These are phyloP conservation scores for Anneissia japonica DNA, from an alignment of 35 echinoderm and acorn worm genomes.

Conservation along the genomic window DNA sequence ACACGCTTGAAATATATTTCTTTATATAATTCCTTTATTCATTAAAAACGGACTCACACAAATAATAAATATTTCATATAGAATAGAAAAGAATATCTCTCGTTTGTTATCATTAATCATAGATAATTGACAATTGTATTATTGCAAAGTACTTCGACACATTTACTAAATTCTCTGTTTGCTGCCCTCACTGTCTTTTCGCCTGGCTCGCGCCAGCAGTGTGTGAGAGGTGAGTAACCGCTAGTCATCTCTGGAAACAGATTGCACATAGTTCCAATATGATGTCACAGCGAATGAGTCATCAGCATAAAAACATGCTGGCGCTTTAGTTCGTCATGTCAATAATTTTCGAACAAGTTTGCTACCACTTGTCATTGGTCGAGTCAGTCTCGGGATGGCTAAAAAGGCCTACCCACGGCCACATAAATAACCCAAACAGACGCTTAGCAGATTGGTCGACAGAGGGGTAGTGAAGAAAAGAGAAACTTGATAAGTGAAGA, in stretches of 20 bases:
- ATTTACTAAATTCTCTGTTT: background rate
- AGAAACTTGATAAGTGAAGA: background rate
- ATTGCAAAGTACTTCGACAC: too few relatives aligned
- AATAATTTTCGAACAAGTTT: background rate
- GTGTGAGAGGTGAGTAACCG: background rate
- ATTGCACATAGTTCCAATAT: background rate
- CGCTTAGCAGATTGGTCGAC: background rate
- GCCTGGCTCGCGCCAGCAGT: background rate
- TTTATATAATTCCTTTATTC: too few relatives aligned
- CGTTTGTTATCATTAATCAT: too few relatives aligned
- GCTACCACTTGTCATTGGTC: background rate
- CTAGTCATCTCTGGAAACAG: background rate
- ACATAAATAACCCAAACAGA: background rate
- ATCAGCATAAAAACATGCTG: background rate
- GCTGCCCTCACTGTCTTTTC: background rate
- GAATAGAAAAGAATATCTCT: too few relatives aligned
- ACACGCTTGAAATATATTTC: too few relatives aligned
- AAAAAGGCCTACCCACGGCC: background rate
- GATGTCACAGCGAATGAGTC: background rate
- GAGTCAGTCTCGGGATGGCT: background rate
- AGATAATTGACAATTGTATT: too few relatives aligned
- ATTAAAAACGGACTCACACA: too few relatives aligned
- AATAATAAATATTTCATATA: too few relatives aligned
- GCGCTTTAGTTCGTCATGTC: too few relatives aligned
- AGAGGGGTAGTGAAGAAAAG: background rate